Evolutionary conservation across 1,140 invertebrate species (phyloP).

Genomic region (Camponotus floridanus): DNA sequence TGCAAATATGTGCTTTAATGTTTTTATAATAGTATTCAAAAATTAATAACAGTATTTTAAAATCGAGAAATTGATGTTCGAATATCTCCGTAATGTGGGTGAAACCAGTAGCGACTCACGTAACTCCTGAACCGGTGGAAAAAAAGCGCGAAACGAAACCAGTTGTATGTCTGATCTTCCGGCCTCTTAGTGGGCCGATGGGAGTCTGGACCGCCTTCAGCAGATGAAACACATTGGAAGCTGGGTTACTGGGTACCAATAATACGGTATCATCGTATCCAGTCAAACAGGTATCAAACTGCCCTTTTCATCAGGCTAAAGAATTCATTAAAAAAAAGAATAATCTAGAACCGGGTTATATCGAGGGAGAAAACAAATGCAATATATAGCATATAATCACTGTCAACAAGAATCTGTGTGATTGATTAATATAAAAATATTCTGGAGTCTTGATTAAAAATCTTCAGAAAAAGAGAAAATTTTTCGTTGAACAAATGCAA

Average conservation of each 20-base stretch:
- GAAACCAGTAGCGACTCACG: not conserved
- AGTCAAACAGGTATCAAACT: not conserved
- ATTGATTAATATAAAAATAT: conserved; percentile 14
- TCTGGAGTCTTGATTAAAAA: not conserved
- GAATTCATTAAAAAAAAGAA: not conserved
- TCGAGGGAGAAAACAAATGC: conserved; percentile 58
- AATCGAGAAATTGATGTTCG: not conserved
- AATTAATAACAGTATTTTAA: conserved; percentile 15
- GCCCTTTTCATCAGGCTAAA: not conserved
- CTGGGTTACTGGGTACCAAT: conserved; percentile 66
- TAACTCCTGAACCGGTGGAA: not conserved
- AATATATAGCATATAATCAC: conserved; percentile 10
- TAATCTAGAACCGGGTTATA: conserved; percentile 7
- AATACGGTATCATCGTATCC: not conserved
- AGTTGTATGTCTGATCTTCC: conserved; percentile 73
- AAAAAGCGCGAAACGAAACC: conserved; percentile 68
- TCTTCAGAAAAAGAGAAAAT: not conserved
- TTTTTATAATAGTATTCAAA: too few species aligned
- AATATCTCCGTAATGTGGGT: not conserved
- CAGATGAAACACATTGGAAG: conserved; percentile 68
- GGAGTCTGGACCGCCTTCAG: not conserved
- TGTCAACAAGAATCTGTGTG: not conserved
- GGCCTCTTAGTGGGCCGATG: conserved; percentile 73
- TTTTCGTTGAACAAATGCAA: not conserved
- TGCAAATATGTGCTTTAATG: too few species aligned